phyloP scores from a whole-genome alignment of 1,140 invertebrate species.

The Eubasilissa regina region DNA sequence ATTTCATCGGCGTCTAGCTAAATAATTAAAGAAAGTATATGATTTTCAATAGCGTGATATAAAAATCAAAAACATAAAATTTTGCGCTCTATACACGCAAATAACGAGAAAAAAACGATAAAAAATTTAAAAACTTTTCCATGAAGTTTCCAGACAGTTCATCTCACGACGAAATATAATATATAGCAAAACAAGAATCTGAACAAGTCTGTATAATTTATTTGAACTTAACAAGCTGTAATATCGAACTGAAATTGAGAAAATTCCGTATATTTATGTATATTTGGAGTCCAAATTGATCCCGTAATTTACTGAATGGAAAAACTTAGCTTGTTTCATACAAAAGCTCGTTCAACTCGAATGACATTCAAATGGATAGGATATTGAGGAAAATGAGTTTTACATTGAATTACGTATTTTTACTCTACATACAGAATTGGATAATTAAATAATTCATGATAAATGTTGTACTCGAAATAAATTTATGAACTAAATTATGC shows the following conservation, averaged over 20 bases:
- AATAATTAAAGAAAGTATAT: too few species aligned
- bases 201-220: conserved; percentile 48
- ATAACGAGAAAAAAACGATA: conserved; percentile 11
- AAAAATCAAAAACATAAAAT: conserved; percentile 43
- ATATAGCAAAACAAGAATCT: conserved; percentile 19
- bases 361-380: conserved; percentile 4
- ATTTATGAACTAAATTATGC: too few species aligned
- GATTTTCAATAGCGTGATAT: background rate
- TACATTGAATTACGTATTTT: conserved; percentile 5
- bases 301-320: conserved; percentile 22
- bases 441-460: background rate
- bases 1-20: too few species aligned
- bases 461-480: too few species aligned
- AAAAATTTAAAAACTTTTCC: conserved; percentile 31
- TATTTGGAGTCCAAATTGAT: conserved; percentile 26
- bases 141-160: conserved; percentile 56
- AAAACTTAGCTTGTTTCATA: conserved; percentile 15
- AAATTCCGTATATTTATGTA: conserved; percentile 22
- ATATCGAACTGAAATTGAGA: conserved; percentile 20
- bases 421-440: background rate
- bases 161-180: conserved; percentile 35
- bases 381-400: conserved; percentile 13
- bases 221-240: conserved; percentile 29
- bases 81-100: conserved; percentile 46
- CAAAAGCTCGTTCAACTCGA: conserved; percentile 17